These are phyloP conservation scores for Thermophis baileyi DNA, from an alignment of 2,113 vertebrate species.

Conservation along the genomic window DNA sequence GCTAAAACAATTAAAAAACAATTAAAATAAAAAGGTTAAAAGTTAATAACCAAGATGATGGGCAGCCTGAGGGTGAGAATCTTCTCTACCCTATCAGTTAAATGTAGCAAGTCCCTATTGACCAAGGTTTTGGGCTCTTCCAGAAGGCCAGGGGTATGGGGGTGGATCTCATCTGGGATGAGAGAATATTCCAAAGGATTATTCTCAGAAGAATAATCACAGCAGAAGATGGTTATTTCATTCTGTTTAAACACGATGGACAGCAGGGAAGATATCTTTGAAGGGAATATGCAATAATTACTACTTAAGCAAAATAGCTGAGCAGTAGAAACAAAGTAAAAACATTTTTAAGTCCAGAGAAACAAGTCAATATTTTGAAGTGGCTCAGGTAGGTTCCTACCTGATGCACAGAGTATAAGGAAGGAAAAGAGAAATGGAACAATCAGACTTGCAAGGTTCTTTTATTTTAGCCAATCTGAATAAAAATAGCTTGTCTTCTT, in stretches of 20 bases:
- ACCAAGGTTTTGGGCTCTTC: background rate
- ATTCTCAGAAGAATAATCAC: background rate
- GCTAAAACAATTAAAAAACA: background rate
- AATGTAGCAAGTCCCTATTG: background rate
- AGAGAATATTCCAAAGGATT: background rate
- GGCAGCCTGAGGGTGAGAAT: background rate
- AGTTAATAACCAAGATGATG: background rate
- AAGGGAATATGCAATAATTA: background rate
- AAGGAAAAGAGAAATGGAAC: background rate
- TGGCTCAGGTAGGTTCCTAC: background rate
- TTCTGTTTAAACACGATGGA: background rate
- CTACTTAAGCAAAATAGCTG: background rate
- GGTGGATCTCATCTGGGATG: background rate
- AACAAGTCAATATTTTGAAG: background rate
- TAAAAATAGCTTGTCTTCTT: background rate
- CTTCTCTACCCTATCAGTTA: background rate
- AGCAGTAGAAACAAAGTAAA: background rate
- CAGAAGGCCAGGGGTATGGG: background rate
- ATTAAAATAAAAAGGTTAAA: background rate
- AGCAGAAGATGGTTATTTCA: background rate
- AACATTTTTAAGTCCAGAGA: background rate
- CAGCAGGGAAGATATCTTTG: background rate
- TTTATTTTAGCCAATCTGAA: background rate
- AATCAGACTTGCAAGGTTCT: background rate
- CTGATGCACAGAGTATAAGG: background rate